A percentile compares a stretch with the other conserved stretches of the same genome.
Conservation (phyloP, 2,797 vertebrate genomes). For the Malurus splendens region DNA sequence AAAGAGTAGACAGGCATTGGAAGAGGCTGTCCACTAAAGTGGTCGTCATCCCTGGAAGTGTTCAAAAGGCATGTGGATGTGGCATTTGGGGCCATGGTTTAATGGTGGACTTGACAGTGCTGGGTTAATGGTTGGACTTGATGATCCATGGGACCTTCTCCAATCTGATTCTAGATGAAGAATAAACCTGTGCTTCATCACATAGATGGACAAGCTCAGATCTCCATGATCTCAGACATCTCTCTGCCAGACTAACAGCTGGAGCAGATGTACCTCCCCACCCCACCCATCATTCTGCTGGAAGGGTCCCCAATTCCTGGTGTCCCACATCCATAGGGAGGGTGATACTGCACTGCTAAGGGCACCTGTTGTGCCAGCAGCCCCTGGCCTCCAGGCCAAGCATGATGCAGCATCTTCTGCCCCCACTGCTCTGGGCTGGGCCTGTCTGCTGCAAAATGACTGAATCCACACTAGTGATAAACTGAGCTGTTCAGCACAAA, state of each 20-base stretch:
- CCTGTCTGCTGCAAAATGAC: neutral
- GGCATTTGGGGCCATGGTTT: neutral
- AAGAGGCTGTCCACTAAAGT: neutral
- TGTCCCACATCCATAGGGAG: neutral
- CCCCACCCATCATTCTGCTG: neutral
- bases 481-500: neutral
- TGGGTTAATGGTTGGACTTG: neutral
- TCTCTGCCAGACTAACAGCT: neutral
- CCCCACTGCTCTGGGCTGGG: neutral
- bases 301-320: neutral
- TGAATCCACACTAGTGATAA: neutral
- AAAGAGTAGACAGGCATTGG: neutral
- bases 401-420: neutral
- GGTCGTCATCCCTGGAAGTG: neutral
- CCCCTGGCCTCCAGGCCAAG: neutral
- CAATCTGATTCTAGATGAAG: neutral
- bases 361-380: neutral
- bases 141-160: neutral
- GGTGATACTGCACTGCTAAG: neutral
- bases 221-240: neutral
- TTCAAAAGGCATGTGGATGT: neutral
- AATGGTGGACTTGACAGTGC: neutral
- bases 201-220: neutral
- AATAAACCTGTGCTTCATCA: neutral
- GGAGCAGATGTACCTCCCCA: neutral